Conservation (phyloP, 2,113 vertebrate species). For the human (Homo sapiens) region DNA sequence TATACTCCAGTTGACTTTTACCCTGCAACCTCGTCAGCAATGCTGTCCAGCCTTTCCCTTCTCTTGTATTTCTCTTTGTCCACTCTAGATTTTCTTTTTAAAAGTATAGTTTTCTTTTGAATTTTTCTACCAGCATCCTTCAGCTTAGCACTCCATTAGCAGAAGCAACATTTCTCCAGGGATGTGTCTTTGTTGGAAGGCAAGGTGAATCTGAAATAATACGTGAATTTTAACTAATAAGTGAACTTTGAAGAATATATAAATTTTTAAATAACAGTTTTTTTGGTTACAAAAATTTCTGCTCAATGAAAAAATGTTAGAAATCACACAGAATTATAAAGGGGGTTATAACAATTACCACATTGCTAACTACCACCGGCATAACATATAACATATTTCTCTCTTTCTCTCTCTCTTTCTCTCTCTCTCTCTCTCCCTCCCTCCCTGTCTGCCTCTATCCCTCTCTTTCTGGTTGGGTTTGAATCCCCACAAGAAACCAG, state of each 20-base stretch:
- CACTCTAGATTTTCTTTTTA: not conserved
- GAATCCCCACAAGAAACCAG: not conserved
- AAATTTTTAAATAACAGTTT: not conserved
- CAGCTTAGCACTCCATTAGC: not conserved
- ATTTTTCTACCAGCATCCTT: not conserved
- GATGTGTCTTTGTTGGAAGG: not conserved
- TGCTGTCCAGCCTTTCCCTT: not conserved
- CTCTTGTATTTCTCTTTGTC: not conserved
- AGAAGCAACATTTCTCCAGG: not conserved
- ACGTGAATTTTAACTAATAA: not conserved
- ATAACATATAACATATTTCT: not conserved
- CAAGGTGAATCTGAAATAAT: not conserved
- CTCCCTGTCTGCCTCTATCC: not conserved
- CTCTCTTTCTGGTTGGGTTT: not conserved
- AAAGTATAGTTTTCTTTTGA: not conserved
- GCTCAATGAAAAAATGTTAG: not conserved
- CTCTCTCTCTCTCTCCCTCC: not conserved
- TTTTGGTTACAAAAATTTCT: conserved; percentile 5
- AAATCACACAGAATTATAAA: not conserved
- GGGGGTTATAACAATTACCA: not conserved
- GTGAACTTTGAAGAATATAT: not conserved
- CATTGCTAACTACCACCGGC: not conserved
- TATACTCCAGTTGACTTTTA: not conserved
- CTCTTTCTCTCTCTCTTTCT: not conserved
- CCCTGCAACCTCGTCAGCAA: not conserved